Base-by-base conservation (phyloP, 2,888 invertebrate genomes). In the Linhomoeus sp. region DNA sequence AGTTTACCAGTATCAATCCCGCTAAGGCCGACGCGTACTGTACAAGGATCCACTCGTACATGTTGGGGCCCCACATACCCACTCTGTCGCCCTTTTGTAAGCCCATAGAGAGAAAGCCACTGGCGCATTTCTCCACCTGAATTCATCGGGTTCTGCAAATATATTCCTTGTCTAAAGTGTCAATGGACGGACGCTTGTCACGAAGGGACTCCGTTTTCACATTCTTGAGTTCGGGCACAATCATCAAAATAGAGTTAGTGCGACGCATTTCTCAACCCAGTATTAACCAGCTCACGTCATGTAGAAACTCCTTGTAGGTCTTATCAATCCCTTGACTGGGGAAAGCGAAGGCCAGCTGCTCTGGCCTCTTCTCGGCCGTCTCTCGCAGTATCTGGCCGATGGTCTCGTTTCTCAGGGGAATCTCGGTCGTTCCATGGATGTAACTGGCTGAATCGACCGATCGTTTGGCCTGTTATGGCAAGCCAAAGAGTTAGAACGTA, bases 51-150 rank as follows among this genome's bases (percentile, higher is more conserved):
- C 85, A 87, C 60, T 82, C 78, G 41, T 75, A 63, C 35, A 72
- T 70, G 66, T 83, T 86, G 0, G 82, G 81, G 0, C 78, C 76
- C 79, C 81, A 83, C 23, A 86, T 70, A 1, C 79, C 84, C 2
- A 87, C 60, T 12, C 78, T 67, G 59, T 86, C 84, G 0, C 81
- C 81, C 26, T 67, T 72, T 46, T 74, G 62, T 20, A 84, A 58
- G 0, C 83, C 83, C 24, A 81, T 57, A 37, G 74, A 72, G n/a
- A 73, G 56, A 1, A 85, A 69, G 1, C 80, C 80, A 1, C 78
- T 77, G 0, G 81, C 82, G 3, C 83, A 59, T 46, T 70, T 70
- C 60, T 81, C 77, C 1, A 76, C 77, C 74, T 81, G 51, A 49
- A 49, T 46, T 39, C n/a, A 23, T 26, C 19, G 12, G n/a, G 14